Evolutionary conservation across 2,888 invertebrate species (phyloP).

Genomic region (Cheilosia soror): DNA sequence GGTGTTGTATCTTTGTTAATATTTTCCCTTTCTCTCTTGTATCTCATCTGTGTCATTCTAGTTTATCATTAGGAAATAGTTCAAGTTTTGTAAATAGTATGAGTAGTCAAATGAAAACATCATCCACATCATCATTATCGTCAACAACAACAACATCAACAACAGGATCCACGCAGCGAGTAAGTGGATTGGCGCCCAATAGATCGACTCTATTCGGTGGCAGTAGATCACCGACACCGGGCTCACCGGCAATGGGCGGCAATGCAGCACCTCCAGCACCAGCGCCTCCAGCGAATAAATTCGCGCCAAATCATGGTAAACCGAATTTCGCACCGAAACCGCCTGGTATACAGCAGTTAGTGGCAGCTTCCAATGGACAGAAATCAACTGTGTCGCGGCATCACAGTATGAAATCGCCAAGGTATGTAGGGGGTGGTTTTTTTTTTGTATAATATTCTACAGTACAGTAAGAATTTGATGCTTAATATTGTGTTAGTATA

Average conservation of each 20-base stretch:
- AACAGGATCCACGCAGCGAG: conserved; percentile 76
- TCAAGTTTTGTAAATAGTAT: conserved; percentile 82
- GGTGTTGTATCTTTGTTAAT: conserved; percentile 51
- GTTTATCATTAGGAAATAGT: conserved; percentile 83
- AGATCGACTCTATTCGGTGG: conserved; percentile 82
- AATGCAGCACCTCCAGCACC: conserved; percentile 58
- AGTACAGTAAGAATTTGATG: neutral
- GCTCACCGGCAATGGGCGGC: conserved; percentile 45
- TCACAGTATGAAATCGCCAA: conserved; percentile 93
- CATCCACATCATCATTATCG: conserved; percentile 77
- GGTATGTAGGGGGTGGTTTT: conserved; percentile 83
- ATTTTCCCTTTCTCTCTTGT: conserved; percentile 76
- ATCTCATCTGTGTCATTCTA: conserved; percentile 76
- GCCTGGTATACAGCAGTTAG: conserved; percentile 85
- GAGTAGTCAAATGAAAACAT: conserved; percentile 79
- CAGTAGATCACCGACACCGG: conserved; percentile 81
- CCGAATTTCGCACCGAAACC: conserved; percentile 94
- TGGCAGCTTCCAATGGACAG: conserved; percentile 82
- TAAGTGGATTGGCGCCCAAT: conserved; percentile 81
- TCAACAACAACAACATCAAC: conserved; percentile 63
- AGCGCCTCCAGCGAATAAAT: conserved; percentile 73
- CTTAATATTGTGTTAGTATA: neutral
- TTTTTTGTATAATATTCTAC: neutral
- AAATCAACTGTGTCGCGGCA: conserved; percentile 87
- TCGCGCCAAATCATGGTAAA: conserved; percentile 87